Evolutionary conservation across 1,140 invertebrate genomes (phyloP).

Genomic region (Eupeodes corollae): DNA sequence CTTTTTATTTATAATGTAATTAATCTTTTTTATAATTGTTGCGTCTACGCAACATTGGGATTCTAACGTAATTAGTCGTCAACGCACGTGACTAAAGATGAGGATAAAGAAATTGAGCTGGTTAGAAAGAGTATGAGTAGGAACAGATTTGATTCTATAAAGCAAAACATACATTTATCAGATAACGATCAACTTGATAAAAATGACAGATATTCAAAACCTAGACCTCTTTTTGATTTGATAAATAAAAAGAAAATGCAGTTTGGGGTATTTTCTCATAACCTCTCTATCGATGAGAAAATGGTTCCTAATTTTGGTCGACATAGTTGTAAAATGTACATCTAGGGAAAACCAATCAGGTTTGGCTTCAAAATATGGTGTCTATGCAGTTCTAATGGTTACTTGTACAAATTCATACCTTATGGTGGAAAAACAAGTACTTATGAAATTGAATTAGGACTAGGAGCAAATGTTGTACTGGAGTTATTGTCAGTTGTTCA

Average conservation of each 20-base stretch:
- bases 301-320: constrained; percentile 42
- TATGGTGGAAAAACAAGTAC: constrained; percentile 1
- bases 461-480: constrained; percentile 1
- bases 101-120: not conserved
- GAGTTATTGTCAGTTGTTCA: constrained; percentile 1
- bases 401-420: not conserved
- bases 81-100: too few relatives aligned
- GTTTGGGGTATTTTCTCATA: constrained; percentile 30
- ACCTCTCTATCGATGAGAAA: constrained; percentile 39
- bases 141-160: too few relatives aligned
- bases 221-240: constrained; percentile 14
- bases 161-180: too few relatives aligned
- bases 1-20: too few relatives aligned
- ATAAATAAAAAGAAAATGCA: constrained; percentile 31
- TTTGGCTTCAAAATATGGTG: constrained; percentile 14
- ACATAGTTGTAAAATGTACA: constrained; percentile 39
- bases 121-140: too few relatives aligned
- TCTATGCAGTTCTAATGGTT: constrained; percentile 1
- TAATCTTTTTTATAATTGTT: too few relatives aligned
- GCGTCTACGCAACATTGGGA: too few relatives aligned
- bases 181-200: constrained; percentile 14
- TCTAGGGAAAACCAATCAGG: constrained; percentile 40
- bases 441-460: not conserved
- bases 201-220: constrained; percentile 28
- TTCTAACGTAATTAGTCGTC: too few relatives aligned